phyloP scores from a whole-genome alignment of 1,140 invertebrate species.

The Musca vetustissima region DNA sequence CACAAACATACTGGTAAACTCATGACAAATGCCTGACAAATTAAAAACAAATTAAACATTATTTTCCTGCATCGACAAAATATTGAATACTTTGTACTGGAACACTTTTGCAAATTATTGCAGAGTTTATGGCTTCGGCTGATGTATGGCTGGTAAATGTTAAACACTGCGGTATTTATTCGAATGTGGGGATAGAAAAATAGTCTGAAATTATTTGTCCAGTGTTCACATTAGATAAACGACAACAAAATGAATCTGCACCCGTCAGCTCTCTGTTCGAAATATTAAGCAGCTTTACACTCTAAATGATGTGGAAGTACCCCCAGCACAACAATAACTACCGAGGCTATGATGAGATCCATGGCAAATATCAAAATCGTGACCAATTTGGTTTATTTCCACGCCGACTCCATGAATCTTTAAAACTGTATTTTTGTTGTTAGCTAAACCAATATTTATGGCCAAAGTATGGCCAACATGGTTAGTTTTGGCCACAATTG shows the following conservation, averaged over 20 bases:
- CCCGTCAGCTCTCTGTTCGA: too few species aligned
- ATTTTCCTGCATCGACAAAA: not conserved
- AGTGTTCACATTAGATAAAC: too few species aligned
- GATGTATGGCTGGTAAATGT: too few species aligned
- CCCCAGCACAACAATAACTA: not conserved
- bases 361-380: slow-evolving; percentile 46
- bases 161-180: too few species aligned
- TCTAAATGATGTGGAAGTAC: not conserved
- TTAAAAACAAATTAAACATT: slow-evolving; percentile 24
- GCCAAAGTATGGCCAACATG: slow-evolving; percentile 12
- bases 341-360: not conserved
- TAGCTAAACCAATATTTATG: not conserved
- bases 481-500: slow-evolving; percentile 6
- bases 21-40: slow-evolving; percentile 15
- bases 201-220: too few species aligned
- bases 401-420: slow-evolving; percentile 49
- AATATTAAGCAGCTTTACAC: too few species aligned
- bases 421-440: slow-evolving; percentile 5
- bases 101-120: too few species aligned
- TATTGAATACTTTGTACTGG: too few species aligned
- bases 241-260: too few species aligned
- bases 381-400: slow-evolving; percentile 56
- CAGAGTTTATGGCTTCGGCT: too few species aligned
- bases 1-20: too few species aligned
- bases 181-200: too few species aligned